These are phyloP conservation scores for Zaprionus gabonicus DNA, from an alignment of 1,140 invertebrate species.

Conservation along the genomic window DNA sequence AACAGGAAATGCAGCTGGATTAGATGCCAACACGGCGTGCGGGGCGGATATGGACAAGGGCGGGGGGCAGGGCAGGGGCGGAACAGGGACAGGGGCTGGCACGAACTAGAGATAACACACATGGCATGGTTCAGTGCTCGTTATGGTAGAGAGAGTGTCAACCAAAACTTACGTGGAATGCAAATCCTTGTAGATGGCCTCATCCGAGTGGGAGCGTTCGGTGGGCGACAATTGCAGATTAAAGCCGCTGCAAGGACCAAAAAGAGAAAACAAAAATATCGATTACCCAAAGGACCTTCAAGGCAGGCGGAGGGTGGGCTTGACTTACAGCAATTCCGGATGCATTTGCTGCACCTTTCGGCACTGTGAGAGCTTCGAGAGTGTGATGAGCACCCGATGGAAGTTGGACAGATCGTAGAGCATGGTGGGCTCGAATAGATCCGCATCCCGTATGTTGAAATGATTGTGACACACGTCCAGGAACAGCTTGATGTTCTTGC, in stretches of 20 bases:
- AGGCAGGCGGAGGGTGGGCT: not conserved
- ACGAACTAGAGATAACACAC: slow-evolving; percentile 39
- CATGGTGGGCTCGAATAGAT: slow-evolving; percentile 96
- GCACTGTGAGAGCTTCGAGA: slow-evolving; percentile 94
- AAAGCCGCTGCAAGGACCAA: slow-evolving; percentile 88
- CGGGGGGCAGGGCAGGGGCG: too few species aligned
- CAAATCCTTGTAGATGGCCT: slow-evolving; percentile 93
- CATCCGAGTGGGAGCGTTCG: slow-evolving; percentile 89
- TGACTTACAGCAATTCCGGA: slow-evolving; percentile 90
- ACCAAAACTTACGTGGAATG: slow-evolving; percentile 88
- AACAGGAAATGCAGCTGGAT: slow-evolving; percentile 44
- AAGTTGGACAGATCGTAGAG: slow-evolving; percentile 97
- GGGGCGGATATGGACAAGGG: too few species aligned
- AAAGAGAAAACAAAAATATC: not conserved
- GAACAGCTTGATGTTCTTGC: slow-evolving; percentile 97
- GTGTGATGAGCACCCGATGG: slow-evolving; percentile 94
- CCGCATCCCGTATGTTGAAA: slow-evolving; percentile 93
- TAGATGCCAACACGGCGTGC: slow-evolving; percentile 1
- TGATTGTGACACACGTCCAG: slow-evolving; percentile 92
- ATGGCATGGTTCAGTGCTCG: slow-evolving; percentile 11
- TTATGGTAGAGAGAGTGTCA: not conserved
- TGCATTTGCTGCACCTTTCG: slow-evolving; percentile 86
- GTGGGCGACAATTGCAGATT: slow-evolving; percentile 86
- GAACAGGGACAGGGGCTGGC: not conserved
- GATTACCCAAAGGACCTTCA: not conserved